Base-by-base conservation (phyloP, 2,888 invertebrate genomes). In the Plusia festucae region DNA sequence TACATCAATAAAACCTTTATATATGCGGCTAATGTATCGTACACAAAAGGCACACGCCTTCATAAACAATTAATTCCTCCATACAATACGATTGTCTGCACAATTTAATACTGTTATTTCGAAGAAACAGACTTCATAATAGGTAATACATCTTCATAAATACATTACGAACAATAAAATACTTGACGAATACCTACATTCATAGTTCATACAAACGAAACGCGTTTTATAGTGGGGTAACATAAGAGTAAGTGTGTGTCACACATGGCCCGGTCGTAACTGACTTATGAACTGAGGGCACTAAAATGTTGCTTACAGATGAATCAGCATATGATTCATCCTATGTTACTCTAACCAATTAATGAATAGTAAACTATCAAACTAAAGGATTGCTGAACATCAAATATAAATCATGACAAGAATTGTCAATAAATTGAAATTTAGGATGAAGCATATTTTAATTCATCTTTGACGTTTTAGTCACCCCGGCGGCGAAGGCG, bases 261-360 rank as follows among this genome's bases (percentile, higher is more conserved):
- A 58, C 78, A 65, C 71, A 58, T 78, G 78, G 18, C 9, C 1
- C 60, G 57, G 8, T 76, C 78, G 65, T 78, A 73, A 70, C 70
- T 62, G 60, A n/a, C 78, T 70, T 67, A 73, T 69, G 68, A 62
- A 65, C 70, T 27, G n/a, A 34, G 40, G 40, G 40, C 5, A 15
- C 40, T 40, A 40, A n/a, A n/a, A 40, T 40, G 40, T 6, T n/a
- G 40, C 40, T n/a, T n/a, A n/a, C n/a, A 40, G n/a, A 40, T 15
- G 4, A 34, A 40, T 40, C 40, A 40, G 0, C 6, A 5, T 40
- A 15, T n/a, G 40, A n/a, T n/a, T n/a, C 40, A 15, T 34, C 5
- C n/a, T n/a, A 40, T n/a, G 13, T 40, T n/a, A 2, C n/a, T n/a
- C 5, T 40, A 2, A 6, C 15, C 34, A 34, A 15, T n/a, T 40